Evolutionary conservation across 2,797 vertebrate genomes (phyloP), one percentile per base, ranked within the genome.

Genomic region (Alca torda): DNA sequence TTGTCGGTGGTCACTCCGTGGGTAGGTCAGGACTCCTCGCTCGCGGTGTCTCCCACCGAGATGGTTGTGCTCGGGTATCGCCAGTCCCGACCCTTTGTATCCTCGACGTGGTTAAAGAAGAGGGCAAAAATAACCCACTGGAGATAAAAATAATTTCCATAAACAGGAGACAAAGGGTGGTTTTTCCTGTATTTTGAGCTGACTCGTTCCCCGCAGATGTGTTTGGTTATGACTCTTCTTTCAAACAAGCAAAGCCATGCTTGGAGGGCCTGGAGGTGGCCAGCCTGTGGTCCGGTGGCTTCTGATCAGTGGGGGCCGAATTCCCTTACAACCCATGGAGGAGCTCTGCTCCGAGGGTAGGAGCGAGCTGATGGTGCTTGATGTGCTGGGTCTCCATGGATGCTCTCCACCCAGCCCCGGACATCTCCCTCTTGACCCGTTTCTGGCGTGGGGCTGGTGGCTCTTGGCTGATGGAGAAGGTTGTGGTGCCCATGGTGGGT

Each of bases 131-230:
- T 90, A 90, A 2, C 75, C 41, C 45, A 3, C 14, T 78, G 56
- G 67, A 64, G 64, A 74, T 56, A 91, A 94, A 94, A 95, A 87
- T 81, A 89, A 79, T 74, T 82, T 43, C 37, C 0, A 5, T 86
- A 84, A 82, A 82, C 64, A 77, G 80, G 74, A 87, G 89, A 8
- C 73, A 48, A 80, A 46, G 81, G 67, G 78, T 72, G 67, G 4
- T 33, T 94, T 90, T 88, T 91, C 68, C 54, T 93, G 41, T 81
- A 20, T 91, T 95, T 64, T 64, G 91, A 84, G 87, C 77, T 69
- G 77, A 23, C 53, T 70, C 3, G 23, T 43, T 70, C 67, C 79
- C 78, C 85, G 60, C 64, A 81, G 79, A 70, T 81, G 72, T 48
- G 86, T 75, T 92, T 90, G 77, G 80, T 84, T 60, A 54, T 53